These are phyloP conservation scores for Characodon lateralis DNA, from an alignment of 2,797 vertebrate species.

Conservation along the genomic window DNA sequence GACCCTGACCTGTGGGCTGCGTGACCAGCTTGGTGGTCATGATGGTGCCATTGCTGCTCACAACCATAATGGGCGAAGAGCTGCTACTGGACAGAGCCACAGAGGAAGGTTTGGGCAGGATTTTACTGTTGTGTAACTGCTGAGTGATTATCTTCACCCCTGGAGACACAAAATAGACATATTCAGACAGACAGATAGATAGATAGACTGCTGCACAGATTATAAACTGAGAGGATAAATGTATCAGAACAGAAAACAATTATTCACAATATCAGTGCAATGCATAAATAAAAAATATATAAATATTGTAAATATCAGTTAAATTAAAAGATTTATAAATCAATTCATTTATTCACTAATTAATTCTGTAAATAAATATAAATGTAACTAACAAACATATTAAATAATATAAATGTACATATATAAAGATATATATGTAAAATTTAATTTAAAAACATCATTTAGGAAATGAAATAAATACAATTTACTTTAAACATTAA, in stretches of 20 bases:
- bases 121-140: constrained; percentile 98
- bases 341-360: background rate
- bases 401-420: background rate
- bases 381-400: background rate
- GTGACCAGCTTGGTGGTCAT: constrained; percentile 98
- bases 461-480: background rate
- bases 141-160: constrained; percentile 99
- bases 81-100: constrained; percentile 91
- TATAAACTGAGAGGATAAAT: background rate
- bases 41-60: constrained; percentile 98
- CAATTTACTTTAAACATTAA: background rate
- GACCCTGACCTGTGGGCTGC: constrained; percentile 90
- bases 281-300: background rate
- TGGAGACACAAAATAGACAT: constrained; percentile 51
- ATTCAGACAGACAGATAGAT: background rate
- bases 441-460: background rate
- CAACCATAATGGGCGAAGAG: constrained; percentile 98
- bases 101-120: constrained; percentile 95
- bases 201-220: too few relatives aligned
- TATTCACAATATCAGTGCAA: background rate
- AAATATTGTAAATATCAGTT: background rate
- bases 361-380: background rate
- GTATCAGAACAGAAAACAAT: background rate
- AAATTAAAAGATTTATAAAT: background rate
- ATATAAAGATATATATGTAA: background rate